A percentile compares a stretch with the other conserved stretches of the same genome.
Evolutionary conservation across 2,113 vertebrate genomes (phyloP).

Genomic region (Phalacrocorax aristotelis): DNA sequence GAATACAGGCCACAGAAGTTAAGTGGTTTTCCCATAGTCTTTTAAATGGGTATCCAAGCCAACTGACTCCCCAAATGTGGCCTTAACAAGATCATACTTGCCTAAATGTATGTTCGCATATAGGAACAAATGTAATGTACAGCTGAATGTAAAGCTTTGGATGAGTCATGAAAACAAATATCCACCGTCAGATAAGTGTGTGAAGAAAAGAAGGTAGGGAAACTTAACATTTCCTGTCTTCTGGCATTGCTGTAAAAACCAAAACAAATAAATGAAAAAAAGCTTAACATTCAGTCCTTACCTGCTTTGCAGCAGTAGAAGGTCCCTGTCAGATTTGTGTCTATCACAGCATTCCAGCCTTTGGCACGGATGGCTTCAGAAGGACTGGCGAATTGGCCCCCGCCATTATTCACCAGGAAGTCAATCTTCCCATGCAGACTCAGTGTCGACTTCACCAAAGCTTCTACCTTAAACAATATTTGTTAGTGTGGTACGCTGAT

Average conservation of each 20-base stretch:
- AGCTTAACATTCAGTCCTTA: neutral
- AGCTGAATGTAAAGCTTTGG: neutral
- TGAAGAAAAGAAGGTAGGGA: neutral
- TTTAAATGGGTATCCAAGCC: neutral
- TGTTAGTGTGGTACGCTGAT: neutral
- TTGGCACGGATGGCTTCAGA: constrained; percentile 81
- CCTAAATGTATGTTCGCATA: neutral
- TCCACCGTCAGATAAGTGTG: neutral
- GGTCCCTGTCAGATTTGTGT: constrained; percentile 95
- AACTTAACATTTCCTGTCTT: neutral
- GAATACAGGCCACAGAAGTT: neutral
- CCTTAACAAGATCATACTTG: neutral
- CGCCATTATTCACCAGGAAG: constrained; percentile 94
- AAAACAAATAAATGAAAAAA: neutral
- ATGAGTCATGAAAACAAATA: neutral
- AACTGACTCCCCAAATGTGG: neutral
- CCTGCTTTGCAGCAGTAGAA: constrained; percentile 94
- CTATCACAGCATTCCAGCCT: constrained; percentile 93
- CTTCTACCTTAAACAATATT: constrained; percentile 80
- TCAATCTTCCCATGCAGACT: constrained; percentile 80
- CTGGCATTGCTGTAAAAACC: neutral
- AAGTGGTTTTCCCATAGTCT: neutral
- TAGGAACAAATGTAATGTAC: neutral
- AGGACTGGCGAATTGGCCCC: constrained; percentile 86
- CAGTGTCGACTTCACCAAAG: constrained; percentile 82